Conservation (phyloP, 2,113 vertebrate genomes). For the Aepyceros melampus region DNA sequence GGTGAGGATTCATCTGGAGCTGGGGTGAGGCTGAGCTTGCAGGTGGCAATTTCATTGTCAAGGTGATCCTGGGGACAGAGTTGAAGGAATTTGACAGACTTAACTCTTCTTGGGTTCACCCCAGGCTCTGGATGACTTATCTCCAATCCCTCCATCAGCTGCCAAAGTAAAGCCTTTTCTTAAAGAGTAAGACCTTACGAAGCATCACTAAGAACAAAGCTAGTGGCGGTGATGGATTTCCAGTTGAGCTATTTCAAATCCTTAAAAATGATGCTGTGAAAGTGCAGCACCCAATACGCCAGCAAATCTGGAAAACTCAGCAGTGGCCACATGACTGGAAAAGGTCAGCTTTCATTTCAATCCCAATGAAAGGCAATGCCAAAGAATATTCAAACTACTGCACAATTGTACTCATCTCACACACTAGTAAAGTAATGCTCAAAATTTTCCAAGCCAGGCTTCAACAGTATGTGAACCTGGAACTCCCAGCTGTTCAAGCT, state of each 20-base stretch:
- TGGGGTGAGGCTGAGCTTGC: neutral
- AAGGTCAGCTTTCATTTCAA: neutral
- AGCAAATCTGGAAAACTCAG: neutral
- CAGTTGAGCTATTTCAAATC: neutral
- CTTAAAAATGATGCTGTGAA: neutral
- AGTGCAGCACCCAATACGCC: neutral
- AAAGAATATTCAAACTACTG: neutral
- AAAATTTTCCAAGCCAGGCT: neutral
- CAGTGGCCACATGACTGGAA: neutral
- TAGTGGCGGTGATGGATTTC: neutral
- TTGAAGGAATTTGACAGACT: neutral
- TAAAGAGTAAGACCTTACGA: neutral
- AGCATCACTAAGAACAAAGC: neutral
- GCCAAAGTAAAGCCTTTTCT: neutral
- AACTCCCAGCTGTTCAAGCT: neutral
- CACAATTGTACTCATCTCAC: neutral
- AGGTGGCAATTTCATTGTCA: too few relatives aligned
- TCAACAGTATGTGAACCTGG: neutral
- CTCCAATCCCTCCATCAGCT: neutral
- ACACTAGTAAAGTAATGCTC: neutral
- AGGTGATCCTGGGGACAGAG: neutral
- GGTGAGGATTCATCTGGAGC: fast-evolving
- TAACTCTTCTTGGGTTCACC: too few relatives aligned
- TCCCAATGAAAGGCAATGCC: neutral
- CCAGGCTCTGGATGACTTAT: neutral